phyloP scores from a whole-genome alignment of 2,113 vertebrate genomes.

The Isichthys henryi region DNA sequence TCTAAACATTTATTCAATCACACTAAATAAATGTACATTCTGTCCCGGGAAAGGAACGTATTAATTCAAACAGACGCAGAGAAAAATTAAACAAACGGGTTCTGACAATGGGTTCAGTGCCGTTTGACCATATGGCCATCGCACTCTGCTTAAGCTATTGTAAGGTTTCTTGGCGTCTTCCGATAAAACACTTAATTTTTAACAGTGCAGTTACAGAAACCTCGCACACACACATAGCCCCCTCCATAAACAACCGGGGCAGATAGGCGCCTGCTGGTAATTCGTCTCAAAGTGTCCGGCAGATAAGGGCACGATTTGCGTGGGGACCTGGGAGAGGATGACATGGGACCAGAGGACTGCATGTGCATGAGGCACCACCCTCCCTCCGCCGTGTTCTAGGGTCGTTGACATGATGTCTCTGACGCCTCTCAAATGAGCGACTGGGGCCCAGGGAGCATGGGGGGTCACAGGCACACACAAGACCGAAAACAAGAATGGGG shows the following conservation, averaged over 20 bases:
- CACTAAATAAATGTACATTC: conserved; percentile 52
- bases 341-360: not conserved
- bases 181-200: conserved; percentile 48
- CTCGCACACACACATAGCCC: conserved; percentile 57
- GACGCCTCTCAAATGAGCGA: not conserved
- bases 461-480: not conserved
- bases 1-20: conserved; percentile 61
- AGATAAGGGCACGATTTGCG: conserved; percentile 6
- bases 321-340: not conserved
- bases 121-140: conserved; percentile 59
- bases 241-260: conserved; percentile 10
- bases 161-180: conserved; percentile 20
- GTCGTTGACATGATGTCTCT: not conserved
- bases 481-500: not conserved
- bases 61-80: conserved; percentile 44
- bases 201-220: conserved; percentile 49
- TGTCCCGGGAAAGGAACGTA: conserved; percentile 53
- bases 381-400: not conserved
- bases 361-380: not conserved
- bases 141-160: not conserved
- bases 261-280: conserved; percentile 1
- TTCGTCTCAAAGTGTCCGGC: not conserved
- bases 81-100: conserved; percentile 51
- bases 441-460: not conserved
- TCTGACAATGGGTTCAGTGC: conserved; percentile 45